Conservation (phyloP, 2,888 invertebrate species). For the Andrena chrysosceles region DNA sequence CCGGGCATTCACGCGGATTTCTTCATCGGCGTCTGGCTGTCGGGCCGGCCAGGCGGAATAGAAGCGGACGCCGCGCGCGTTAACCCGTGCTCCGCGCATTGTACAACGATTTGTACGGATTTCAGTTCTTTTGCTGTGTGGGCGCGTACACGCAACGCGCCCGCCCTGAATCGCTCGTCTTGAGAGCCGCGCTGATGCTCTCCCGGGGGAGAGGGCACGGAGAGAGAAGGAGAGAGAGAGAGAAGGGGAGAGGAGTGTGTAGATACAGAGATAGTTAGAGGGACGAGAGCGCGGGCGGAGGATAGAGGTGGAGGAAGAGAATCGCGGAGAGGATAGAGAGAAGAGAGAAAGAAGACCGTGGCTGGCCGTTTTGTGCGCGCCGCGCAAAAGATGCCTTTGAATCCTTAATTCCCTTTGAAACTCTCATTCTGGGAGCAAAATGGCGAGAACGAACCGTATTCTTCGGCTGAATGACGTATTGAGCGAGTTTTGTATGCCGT, state of each 20-base stretch:
- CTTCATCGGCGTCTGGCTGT: conserved; percentile 56
- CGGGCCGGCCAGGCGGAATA: conserved; percentile 34
- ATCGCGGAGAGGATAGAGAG: conserved; percentile 35
- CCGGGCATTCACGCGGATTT: conserved; percentile 54
- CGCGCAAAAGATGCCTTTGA: conserved; percentile 84
- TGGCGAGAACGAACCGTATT: conserved; percentile 84
- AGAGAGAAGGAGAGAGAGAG: background rate
- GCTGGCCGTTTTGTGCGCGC: conserved; percentile 81
- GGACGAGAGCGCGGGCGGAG: conserved; percentile 26
- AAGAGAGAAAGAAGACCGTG: conserved; percentile 61
- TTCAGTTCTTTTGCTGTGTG: conserved; percentile 57
- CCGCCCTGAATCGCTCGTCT: conserved; percentile 59
- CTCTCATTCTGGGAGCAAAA: conserved; percentile 84
- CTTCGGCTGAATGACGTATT: conserved; percentile 85
- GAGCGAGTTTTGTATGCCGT: conserved; percentile 84
- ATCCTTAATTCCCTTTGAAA: conserved; percentile 85
- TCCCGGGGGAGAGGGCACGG: background rate
- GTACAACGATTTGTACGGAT: conserved; percentile 63
- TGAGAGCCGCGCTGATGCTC: conserved; percentile 58
- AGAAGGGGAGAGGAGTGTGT: conserved; percentile 41
- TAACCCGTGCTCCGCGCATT: conserved; percentile 49
- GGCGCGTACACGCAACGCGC: conserved; percentile 58
- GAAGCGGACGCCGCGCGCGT: conserved; percentile 43
- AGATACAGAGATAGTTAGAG: conserved; percentile 42
- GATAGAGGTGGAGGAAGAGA: conserved; percentile 26